Conservation (phyloP, 1,140 invertebrate genomes). For the Propsilocerus akamusi region DNA sequence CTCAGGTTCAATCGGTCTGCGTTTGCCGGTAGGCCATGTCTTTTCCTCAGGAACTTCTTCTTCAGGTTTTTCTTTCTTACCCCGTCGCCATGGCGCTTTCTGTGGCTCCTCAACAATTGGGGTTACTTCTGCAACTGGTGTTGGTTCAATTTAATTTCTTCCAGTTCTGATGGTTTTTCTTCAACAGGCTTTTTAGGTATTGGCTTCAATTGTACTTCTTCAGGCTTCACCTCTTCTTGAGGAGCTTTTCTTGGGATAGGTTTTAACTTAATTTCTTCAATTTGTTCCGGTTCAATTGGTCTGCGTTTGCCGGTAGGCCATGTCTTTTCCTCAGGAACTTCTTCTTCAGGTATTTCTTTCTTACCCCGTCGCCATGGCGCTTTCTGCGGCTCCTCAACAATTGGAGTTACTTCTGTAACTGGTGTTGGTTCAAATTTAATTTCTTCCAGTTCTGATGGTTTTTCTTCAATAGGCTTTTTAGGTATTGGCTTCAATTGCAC, state of each 20-base stretch:
- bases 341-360: conserved; percentile 20
- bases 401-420: conserved; percentile 13
- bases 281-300: conserved; percentile 22
- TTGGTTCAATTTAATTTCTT: conserved; percentile 14
- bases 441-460: conserved; percentile 13
- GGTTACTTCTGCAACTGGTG: conserved; percentile 12
- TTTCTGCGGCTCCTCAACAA: conserved; percentile 15
- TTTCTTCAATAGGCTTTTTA: conserved; percentile 13
- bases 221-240: conserved; percentile 8
- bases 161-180: conserved; percentile 13
- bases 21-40: no score
- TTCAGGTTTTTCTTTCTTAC: no score
- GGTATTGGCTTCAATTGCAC: no score
- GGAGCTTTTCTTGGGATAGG: conserved; percentile 18
- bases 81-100: no score
- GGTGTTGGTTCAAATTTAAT: conserved; percentile 12
- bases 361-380: conserved; percentile 20
- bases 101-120: no score
- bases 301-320: conserved; percentile 23
- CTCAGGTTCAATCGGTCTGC: no score
- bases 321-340: conserved; percentile 24
- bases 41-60: no score
- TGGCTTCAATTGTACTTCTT: conserved; percentile 25
- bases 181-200: conserved; percentile 19
- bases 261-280: conserved; percentile 28